These are phyloP conservation scores for Bacillus rossius DNA, from an alignment of 1,140 invertebrate genomes.

Conservation along the genomic window DNA sequence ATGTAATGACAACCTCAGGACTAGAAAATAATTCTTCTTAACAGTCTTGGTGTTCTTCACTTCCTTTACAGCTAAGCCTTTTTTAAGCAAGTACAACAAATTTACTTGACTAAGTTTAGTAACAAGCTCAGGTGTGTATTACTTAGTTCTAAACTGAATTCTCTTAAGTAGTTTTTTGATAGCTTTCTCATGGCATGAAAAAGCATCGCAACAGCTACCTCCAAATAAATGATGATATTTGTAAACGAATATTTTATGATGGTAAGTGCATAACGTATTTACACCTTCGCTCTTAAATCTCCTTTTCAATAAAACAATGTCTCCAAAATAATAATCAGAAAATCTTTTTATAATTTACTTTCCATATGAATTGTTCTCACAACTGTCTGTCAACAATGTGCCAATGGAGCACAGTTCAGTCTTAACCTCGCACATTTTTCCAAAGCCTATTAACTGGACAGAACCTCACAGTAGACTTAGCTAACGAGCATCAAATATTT, in stretches of 20 bases:
- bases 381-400: not conserved
- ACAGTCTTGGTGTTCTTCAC: not conserved
- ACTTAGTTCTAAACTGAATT: not conserved
- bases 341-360: not conserved
- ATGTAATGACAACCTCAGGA: not conserved
- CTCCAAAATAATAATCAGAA: not conserved
- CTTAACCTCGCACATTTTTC: too few relatives aligned
- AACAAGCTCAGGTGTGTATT: not conserved
- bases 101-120: not conserved
- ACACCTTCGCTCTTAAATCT: not conserved
- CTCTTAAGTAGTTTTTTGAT: not conserved
- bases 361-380: not conserved
- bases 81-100: not conserved
- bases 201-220: not conserved
- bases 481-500: too few relatives aligned
- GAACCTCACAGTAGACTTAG: too few relatives aligned
- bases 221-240: conserved; percentile 4
- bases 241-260: not conserved
- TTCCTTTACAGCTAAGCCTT: not conserved
- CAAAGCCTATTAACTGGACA: too few relatives aligned
- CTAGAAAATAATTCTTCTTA: not conserved
- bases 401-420: too few relatives aligned
- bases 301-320: not conserved
- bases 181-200: not conserved
- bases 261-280: not conserved